Base-by-base conservation (phyloP, 1,140 invertebrate species). In the Neodiprion lecontei region DNA sequence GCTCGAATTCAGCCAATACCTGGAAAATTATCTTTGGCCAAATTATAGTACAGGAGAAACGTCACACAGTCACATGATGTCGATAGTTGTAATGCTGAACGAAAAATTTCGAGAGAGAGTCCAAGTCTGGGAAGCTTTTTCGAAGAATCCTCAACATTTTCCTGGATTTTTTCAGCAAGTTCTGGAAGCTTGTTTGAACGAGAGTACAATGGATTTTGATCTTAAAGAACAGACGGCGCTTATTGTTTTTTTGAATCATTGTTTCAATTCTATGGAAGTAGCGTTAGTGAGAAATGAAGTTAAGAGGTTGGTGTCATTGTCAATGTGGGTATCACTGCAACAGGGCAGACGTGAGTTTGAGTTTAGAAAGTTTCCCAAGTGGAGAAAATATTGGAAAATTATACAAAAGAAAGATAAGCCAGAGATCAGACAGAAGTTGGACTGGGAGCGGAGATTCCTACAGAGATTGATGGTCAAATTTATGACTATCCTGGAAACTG, bases 1-100 rank as follows among this genome's bases (percentile, higher is more conserved):
- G 91, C 88, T 99, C 49, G 98, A 99, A 87, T 98, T 99, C 82
- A 98, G 97, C 83, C 98, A 99, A 80, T 99, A 98, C 88, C 86
- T 99, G 75, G 98, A 99, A 86, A 97, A 97, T 84, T 99, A 96
- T 89, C 85, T 99, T 14, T 99, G 98, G 98, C 97, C 97, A n/a
- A 95, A 99, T 88, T 99, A 96, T 86, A 88, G 91, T 67, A 89
- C 91, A 1, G 89, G 87, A 14, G 89, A 89, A 69, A 92, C 96
- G 1, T 91, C 93, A 0, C 90, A 94, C 77, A 92, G 93, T 3
- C 96, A 99, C 86, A 92, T 98, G 76, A 93, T 99, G 92, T 98
- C 97, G 0, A 98, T 99, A 77, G 94, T 98, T 49, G 93, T 96
- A 0, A 98, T 99, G 95, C 92, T 99, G 11, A 99, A 99, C 91